Evolutionary conservation across 2,888 invertebrate species (phyloP), one percentile per base, ranked within the genome.

Genomic region (Drosophila longiperda): DNA sequence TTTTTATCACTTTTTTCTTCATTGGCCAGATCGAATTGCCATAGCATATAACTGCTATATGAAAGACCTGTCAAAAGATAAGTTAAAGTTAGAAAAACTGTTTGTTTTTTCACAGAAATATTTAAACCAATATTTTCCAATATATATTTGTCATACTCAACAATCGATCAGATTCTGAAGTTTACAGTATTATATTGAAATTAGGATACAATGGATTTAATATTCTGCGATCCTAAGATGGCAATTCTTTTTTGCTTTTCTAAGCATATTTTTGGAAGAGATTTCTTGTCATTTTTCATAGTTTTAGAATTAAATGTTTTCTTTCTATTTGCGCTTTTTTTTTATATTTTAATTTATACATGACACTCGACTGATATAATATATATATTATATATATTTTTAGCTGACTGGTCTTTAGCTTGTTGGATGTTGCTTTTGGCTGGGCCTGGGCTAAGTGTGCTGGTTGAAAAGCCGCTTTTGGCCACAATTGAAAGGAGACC

Each of bases 391-490:
- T 11, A 33, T 33, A 40, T n/a, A 40, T 45, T 15, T 4, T 23
- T 49, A 53, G 29, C 45, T 49, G n/a, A 29, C 32, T 33, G 53
- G 75, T 50, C 40, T 49, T 53, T n/a, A 50, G 45, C 36, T n/a
- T 29, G 40, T 34, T 38, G 40, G 32, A 33, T n/a, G 52, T 59
- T 52, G 54, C 20, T 52, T 60, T 26, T 15, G 29, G 12, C 34
- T 36, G 26, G 52, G 11, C 12, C 17, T 26, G 23, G 48, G 23
- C 32, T 58, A 29, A 34, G 38, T 38, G 36, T 54, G 29, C n/a
- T 75, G 73, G 80, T 67, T 85, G 87, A 85, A 88, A 83, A 88
- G 83, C 83, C 63, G 87, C 87, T 88, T 88, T 88, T 55, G 77
- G 74, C 55, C 70, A 61, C 71, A 70, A 62, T 75, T 70, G 54